Evolutionary conservation across 37 sponge, comb jelly and placozoan genomes (phyloP), one percentile per base, ranked within the genome.

Genomic region (Aplysina aerophoba): DNA sequence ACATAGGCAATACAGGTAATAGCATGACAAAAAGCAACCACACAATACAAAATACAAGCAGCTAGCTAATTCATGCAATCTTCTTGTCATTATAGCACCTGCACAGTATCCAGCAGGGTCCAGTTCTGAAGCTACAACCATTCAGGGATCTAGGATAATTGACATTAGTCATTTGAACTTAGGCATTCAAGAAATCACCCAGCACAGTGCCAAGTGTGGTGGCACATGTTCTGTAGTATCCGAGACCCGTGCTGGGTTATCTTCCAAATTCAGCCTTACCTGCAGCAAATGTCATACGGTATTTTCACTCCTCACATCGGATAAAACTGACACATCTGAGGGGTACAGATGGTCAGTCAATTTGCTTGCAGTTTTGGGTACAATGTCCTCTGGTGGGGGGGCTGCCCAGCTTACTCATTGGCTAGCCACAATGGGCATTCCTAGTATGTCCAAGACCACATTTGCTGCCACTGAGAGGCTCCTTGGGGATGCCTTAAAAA

Each of bases 171-270:
- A 27, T 35, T 33, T 71, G 36, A 71, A 22, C 36, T 8, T 12
- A 71, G 35, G 73, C 31, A 71, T 71, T 71, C 5, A 71, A 71
- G 73, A 71, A 12, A 12, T 71, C 16, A 5, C 73, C 3, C 31
- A 71, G 35, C 73, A 71, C 73, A 71, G 73, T 71, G 73, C 73
- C 73, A 71, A 33, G 31, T 71, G 73, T 71, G 73, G 73, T 35
- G 73, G 73, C 13, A 35, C 36, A 27, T 15, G 73, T 33, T 2
- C 73, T 35, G 21, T 71, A 15, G 31, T 33, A 71, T 27, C 4
- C 6, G 35, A 27, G 31, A 71, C 73, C 31, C 35, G 36, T 5
- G 73, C 35, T 13, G 73, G 73, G 31, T 15, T 71, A 71, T 38
- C 73, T 35, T 14, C 73, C 73, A 71, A 33, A 71, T 71, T 71